Conservation (phyloP, 1,140 invertebrate genomes). For the Pseudomyrmex gracilis region DNA sequence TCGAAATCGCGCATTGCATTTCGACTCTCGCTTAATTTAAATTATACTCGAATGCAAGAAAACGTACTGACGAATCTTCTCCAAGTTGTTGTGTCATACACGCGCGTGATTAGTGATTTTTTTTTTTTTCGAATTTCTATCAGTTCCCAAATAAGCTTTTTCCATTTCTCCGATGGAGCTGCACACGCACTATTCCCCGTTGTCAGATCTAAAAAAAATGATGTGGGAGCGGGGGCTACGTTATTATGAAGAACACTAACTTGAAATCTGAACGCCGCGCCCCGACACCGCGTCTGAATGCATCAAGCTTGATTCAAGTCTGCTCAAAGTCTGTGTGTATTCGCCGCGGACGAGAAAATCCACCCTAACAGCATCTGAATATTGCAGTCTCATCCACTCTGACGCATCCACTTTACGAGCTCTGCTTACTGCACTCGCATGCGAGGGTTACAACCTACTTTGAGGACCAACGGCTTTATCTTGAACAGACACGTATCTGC, state of each 20-base stretch:
- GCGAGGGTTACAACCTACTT: slow-evolving; percentile 61
- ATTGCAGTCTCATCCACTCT: slow-evolving; percentile 73
- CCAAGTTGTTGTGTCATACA: too few relatives aligned
- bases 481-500: neutral
- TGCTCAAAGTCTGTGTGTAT: slow-evolving; percentile 50
- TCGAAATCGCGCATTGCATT: neutral
- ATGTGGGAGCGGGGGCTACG: neutral
- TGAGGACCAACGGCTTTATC: slow-evolving; percentile 61
- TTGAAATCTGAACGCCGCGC: slow-evolving; percentile 38
- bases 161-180: too few relatives aligned
- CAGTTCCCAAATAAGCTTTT: too few relatives aligned
- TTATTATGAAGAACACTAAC: slow-evolving; percentile 29
- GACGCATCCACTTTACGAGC: slow-evolving; percentile 43
- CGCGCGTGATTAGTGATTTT: too few relatives aligned
- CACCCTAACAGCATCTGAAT: slow-evolving; percentile 70
- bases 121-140: too few relatives aligned
- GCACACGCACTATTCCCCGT: too few relatives aligned
- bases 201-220: neutral
- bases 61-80: too few relatives aligned
- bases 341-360: slow-evolving; percentile 64
- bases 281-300: slow-evolving; percentile 21
- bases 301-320: slow-evolving; percentile 44
- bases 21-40: neutral
- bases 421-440: slow-evolving; percentile 52
- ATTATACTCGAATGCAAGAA: too few relatives aligned